A percentile compares a stretch with the other conserved stretches of the same genome.
phyloP scores from a whole-genome alignment of 2,888 invertebrate genomes.

The Drosophila koepferae region DNA sequence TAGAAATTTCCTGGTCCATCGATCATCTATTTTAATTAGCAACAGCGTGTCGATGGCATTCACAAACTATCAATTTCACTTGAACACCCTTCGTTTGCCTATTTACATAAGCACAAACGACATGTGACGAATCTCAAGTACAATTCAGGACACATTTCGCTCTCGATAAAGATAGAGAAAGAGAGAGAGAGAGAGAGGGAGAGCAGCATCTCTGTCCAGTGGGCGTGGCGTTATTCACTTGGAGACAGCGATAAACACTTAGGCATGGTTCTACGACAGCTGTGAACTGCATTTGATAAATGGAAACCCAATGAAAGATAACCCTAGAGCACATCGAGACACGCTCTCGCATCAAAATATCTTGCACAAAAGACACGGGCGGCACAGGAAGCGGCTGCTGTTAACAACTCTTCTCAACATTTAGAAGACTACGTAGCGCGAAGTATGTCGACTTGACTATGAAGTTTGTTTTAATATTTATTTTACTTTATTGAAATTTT shows the following conservation, averaged over 20 bases:
- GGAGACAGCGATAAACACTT: conserved; percentile 59
- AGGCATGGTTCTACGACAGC: conserved; percentile 62
- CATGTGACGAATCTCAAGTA: conserved; percentile 78
- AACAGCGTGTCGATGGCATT: conserved; percentile 79
- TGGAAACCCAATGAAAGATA: conserved; percentile 46
- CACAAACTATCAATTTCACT: conserved; percentile 80
- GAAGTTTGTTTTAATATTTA: background rate
- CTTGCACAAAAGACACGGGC: conserved; percentile 20
- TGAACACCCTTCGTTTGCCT: conserved; percentile 61
- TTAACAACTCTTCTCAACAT: conserved; percentile 39
- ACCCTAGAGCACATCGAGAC: conserved; percentile 22
- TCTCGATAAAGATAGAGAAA: background rate
- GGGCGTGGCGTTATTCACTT: conserved; percentile 57
- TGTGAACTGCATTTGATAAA: conserved; percentile 75
- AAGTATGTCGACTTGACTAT: background rate
- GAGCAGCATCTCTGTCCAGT: background rate
- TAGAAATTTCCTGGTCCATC: conserved; percentile 43
- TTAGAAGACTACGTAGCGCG: background rate
- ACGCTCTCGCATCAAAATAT: conserved; percentile 23
- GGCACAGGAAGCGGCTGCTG: conserved; percentile 50
- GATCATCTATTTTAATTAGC: conserved; percentile 81
- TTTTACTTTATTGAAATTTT: no score
- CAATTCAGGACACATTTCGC: conserved; percentile 38
- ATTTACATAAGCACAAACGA: conserved; percentile 73
- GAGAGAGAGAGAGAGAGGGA: background rate